These are phyloP conservation scores for Zootoca vivipara DNA, from an alignment of 2,113 vertebrate species.

Conservation along the genomic window DNA sequence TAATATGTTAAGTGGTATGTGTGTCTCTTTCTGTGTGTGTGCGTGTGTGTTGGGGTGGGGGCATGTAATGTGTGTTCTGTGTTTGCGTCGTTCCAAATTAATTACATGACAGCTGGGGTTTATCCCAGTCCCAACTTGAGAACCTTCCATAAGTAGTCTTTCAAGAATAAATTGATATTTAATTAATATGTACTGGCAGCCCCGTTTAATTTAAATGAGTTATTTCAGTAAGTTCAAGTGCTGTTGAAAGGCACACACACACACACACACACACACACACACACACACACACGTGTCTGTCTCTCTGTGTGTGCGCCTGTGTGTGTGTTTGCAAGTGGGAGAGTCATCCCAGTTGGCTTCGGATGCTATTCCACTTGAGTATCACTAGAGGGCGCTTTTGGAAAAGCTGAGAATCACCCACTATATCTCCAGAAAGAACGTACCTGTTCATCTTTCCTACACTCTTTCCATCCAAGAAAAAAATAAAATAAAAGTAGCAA, in stretches of 20 bases:
- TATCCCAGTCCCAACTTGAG: constrained; percentile 67
- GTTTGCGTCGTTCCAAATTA: constrained; percentile 69
- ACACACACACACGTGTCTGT: background rate
- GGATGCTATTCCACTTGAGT: constrained; percentile 27
- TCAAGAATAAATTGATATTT: constrained; percentile 76
- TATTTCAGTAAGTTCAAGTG: constrained; percentile 46
- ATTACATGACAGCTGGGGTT: constrained; percentile 68
- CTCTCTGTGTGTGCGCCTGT: too few species aligned
- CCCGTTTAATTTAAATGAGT: constrained; percentile 70
- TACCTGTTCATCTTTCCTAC: background rate
- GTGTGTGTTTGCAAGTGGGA: background rate
- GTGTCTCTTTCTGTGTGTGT: too few species aligned
- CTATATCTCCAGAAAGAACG: background rate
- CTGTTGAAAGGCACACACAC: constrained; percentile 26
- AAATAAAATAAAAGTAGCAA: background rate
- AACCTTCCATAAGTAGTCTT: constrained; percentile 72
- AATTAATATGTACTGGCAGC: constrained; percentile 74
- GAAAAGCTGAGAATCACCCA: constrained; percentile 50
- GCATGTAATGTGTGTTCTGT: constrained; percentile 60
- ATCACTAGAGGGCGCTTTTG: constrained; percentile 70
- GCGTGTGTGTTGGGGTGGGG: background rate
- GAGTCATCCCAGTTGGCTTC: background rate
- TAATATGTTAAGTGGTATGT: constrained; percentile 62
- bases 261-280: background rate
- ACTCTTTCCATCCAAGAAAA: background rate